Evolutionary conservation across 2,797 vertebrate genomes (phyloP).

Genomic region (Semotilus atromaculatus): DNA sequence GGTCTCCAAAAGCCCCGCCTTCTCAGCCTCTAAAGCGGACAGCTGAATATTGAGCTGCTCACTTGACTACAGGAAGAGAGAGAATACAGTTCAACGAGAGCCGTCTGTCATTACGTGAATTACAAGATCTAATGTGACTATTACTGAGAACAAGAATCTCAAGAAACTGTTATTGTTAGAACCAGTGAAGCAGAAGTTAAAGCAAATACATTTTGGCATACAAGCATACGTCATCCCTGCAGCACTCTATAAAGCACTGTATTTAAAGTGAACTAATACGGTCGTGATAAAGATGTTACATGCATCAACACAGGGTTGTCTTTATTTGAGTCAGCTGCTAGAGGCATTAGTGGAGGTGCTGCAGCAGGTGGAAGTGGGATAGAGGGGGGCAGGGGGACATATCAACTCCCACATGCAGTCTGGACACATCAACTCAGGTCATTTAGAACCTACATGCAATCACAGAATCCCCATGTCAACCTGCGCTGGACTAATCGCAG

Average conservation of each 20-base stretch:
- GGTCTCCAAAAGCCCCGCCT: slow-evolving; percentile 70
- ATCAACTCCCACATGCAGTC: slow-evolving; percentile 6
- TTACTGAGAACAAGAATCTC: neutral
- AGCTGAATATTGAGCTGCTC: slow-evolving; percentile 74
- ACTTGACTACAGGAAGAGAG: slow-evolving; percentile 68
- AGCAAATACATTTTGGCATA: neutral
- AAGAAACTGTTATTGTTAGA: neutral
- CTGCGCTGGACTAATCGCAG: neutral
- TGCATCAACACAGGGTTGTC: neutral
- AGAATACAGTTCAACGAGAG: neutral
- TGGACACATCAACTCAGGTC: slow-evolving; percentile 13
- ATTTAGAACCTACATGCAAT: neutral
- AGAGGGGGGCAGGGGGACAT: slow-evolving; percentile 25
- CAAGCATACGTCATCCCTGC: neutral
- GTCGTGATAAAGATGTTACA: neutral
- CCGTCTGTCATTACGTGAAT: neutral
- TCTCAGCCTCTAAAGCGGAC: slow-evolving; percentile 77
- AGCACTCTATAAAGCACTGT: neutral
- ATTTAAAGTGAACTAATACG: neutral
- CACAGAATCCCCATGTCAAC: neutral
- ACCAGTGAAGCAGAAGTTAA: neutral
- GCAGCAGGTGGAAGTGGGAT: slow-evolving; percentile 9
- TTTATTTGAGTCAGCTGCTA: neutral
- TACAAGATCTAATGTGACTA: neutral
- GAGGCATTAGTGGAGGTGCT: neutral